Evolutionary conservation across 1,140 invertebrate genomes (phyloP), one percentile per base, ranked within the genome.

Genomic region (Penaeus japonicus): DNA sequence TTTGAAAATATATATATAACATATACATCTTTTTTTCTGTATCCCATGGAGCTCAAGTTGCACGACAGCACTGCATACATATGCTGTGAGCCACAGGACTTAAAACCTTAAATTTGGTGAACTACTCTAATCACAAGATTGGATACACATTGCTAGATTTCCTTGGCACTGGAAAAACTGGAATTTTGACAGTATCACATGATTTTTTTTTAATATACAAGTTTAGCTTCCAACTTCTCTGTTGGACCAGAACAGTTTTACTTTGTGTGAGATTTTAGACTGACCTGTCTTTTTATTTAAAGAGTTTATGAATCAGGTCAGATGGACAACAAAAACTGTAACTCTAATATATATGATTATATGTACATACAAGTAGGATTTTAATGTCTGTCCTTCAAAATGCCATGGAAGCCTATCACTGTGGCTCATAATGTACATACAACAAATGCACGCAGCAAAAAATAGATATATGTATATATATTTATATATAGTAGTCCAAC

Each of bases 401-500:
- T 88, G 87, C 87, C 87, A 83, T 88, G 87, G 73, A 88, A 88
- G 39, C 87, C 70, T 88, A 88, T 73, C 87, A 84, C 65, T 78
- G 80, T 77, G 54, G 87, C 83, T 88, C 80, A 88, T 83, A 88
- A 65, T 88, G 80, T 88, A 88, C 81, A 84, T 88, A 88, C 87
- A 88, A 88, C 87, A 88, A 88, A 88, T 88, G 87, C 87, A 88
- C 87, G 87, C 87, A 88, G 87, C 87, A 88, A 88, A 88, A 88
- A 88, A 88, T 88, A 88, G 87, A 88, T 83, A 88, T 88, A 87
- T 87, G 86, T 87, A 87, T 87, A 88, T 73, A 73, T 73, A 30
- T 88, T 59, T 88, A 88, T 88, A 88, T 84, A 88, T 88, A 88
- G 80, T 88, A 88, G 87, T 88, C 87, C 87, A 88, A 88, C 87